Evolutionary conservation across 2,888 invertebrate species (phyloP).

Genomic region (Tromatobia lineatoria): DNA sequence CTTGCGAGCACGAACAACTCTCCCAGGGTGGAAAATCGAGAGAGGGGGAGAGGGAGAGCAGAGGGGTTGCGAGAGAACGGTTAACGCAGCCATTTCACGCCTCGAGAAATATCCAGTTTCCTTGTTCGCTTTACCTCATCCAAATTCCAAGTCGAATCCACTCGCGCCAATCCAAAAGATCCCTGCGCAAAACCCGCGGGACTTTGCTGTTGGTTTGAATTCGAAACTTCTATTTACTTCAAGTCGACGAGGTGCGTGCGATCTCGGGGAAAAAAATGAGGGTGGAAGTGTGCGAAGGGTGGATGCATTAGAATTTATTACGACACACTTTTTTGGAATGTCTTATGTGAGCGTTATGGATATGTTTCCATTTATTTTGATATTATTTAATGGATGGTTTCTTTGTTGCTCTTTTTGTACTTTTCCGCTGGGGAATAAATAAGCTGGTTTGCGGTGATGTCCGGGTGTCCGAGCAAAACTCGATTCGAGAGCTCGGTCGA

Average conservation of each 20-base stretch:
- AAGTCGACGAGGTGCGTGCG: not conserved
- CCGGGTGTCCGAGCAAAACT: slow-evolving; percentile 5
- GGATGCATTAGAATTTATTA: slow-evolving; percentile 1
- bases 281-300: not conserved
- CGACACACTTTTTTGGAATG: not conserved
- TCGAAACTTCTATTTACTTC: slow-evolving; percentile 20
- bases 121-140: slow-evolving; percentile 78
- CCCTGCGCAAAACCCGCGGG: not conserved
- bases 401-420: not conserved
- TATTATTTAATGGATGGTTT: slow-evolving; percentile 19
- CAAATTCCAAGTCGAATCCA: slow-evolving; percentile 82
- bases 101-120: slow-evolving; percentile 82
- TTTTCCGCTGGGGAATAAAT: slow-evolving; percentile 17
- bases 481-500: slow-evolving; percentile 36
- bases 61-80: slow-evolving; percentile 79
- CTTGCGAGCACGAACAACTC: slow-evolving; percentile 52
- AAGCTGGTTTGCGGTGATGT: slow-evolving; percentile 46
- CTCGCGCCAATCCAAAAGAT: slow-evolving; percentile 59
- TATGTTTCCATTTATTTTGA: slow-evolving; percentile 3
- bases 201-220: slow-evolving; percentile 7
- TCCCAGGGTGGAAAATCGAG: slow-evolving; percentile 22
- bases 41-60: slow-evolving; percentile 39
- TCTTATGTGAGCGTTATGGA: not conserved
- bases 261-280: slow-evolving; percentile 26
- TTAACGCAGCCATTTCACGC: slow-evolving; percentile 85